phyloP scores from a whole-genome alignment of 1,140 invertebrate genomes.

The Euschistus heros region DNA sequence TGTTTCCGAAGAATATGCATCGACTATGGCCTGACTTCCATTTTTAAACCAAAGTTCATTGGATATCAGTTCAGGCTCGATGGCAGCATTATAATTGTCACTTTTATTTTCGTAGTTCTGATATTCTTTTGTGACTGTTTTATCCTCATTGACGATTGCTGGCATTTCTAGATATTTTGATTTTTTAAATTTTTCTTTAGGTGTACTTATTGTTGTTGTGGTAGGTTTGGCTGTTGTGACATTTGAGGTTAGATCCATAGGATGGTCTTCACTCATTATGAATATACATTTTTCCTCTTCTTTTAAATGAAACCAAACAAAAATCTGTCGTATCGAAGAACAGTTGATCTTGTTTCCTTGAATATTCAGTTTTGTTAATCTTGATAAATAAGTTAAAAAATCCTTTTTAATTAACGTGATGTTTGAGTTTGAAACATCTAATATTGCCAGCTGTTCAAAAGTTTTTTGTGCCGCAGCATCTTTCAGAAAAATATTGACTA shows the following conservation, averaged over 20 bases:
- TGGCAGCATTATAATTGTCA: background rate
- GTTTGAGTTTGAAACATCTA: conserved; percentile 55
- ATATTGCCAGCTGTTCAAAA: conserved; percentile 50
- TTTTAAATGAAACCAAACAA: conserved; percentile 8
- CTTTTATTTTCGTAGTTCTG: background rate
- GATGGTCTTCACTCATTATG: conserved; percentile 16
- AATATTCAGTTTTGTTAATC: conserved; percentile 48
- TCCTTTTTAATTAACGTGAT: conserved; percentile 53
- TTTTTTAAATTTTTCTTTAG: background rate
- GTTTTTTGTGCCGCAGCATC: conserved; percentile 58
- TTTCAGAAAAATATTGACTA: conserved; percentile 53
- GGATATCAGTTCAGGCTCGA: conserved; percentile 13
- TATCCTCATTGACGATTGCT: background rate
- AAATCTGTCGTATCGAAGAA: conserved; percentile 10
- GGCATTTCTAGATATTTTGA: background rate
- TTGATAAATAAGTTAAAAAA: conserved; percentile 55
- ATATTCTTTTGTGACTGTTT: background rate
- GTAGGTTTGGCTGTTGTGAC: background rate
- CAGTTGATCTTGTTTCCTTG: conserved; percentile 54
- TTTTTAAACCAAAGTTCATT: conserved; percentile 22
- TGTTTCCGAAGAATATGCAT: conserved; percentile 22
- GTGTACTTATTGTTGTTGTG: background rate
- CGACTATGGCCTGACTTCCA: conserved; percentile 14
- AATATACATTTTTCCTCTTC: conserved; percentile 16
- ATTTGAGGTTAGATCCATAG: background rate